Percentiles rank a stretch among this genome's conserved stretches.
Conservation (phyloP, 2,888 invertebrate species). For the Ypsolopha sequella region DNA sequence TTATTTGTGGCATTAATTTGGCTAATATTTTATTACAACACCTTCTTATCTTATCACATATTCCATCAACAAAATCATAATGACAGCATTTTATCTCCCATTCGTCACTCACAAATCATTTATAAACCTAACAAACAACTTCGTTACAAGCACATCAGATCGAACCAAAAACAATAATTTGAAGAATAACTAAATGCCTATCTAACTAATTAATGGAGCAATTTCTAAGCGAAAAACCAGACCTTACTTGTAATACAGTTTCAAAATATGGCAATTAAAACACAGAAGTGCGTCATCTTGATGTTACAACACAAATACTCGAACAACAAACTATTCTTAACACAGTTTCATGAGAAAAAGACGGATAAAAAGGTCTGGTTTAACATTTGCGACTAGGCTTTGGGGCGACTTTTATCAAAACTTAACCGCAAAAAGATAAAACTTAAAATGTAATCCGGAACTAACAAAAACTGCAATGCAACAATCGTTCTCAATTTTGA, state of each 20-base stretch:
- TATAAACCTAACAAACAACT: background rate
- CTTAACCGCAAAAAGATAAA: constrained; percentile 18
- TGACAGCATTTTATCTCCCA: no score
- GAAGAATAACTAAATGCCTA: constrained; percentile 63
- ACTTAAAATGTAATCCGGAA: constrained; percentile 28
- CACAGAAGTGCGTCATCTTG: background rate
- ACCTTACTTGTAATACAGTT: constrained; percentile 23
- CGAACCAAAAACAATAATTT: constrained; percentile 57
- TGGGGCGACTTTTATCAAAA: constrained; percentile 49
- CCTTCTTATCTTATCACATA: no score
- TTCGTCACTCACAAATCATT: background rate
- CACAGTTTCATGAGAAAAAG: constrained; percentile 14
- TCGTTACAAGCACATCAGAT: constrained; percentile 27
- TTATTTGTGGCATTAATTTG: no score
- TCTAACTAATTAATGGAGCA: constrained; percentile 69
- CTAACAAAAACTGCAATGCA: constrained; percentile 24
- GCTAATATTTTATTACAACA: no score
- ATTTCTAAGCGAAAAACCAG: constrained; percentile 47
- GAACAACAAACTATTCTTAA: constrained; percentile 15
- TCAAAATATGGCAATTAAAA: constrained; percentile 4
- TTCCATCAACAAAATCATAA: no score
- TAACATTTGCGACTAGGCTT: constrained; percentile 57
- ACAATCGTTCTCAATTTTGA: constrained; percentile 26
- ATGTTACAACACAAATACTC: background rate
- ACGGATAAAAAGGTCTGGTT: constrained; percentile 36